Percentiles rank a stretch among this genome's conserved stretches.
These are phyloP conservation scores for Drosophila sordidapex DNA, from an alignment of 2,888 invertebrate species.

Conservation along the genomic window DNA sequence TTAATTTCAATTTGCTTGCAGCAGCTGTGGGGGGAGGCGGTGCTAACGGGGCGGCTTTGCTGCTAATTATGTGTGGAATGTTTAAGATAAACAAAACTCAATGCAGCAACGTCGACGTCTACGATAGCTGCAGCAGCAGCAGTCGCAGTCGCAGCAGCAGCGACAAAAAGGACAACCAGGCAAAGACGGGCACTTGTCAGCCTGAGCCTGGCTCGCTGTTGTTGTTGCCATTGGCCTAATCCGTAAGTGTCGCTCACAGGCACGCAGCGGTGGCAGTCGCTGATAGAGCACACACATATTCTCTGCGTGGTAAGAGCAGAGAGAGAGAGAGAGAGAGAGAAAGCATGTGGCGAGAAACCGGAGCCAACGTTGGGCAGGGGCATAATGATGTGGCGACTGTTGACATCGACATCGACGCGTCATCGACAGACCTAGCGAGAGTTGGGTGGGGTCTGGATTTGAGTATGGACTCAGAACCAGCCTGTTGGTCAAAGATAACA, in stretches of 20 bases:
- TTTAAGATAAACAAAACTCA: conserved; percentile 76
- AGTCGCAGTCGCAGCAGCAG: conserved; percentile 23
- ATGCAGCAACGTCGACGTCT: conserved; percentile 51
- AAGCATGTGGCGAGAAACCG: conserved; percentile 22
- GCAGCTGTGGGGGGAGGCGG: conserved; percentile 27
- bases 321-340: not conserved
- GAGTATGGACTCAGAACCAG: conserved; percentile 42
- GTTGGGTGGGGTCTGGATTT: not conserved
- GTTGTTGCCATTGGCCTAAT: conserved; percentile 68
- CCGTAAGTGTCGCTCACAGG: conserved; percentile 78
- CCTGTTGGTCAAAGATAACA: conserved; percentile 84
- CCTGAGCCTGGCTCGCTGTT: conserved; percentile 29
- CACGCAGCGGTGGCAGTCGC: conserved; percentile 73
- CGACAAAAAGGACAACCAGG: conserved; percentile 66
- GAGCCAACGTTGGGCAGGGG: conserved; percentile 33
- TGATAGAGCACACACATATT: conserved; percentile 72
- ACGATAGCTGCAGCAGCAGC: conserved; percentile 18
- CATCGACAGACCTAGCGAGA: conserved; percentile 61
- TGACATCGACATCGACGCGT: conserved; percentile 69
- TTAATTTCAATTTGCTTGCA: conserved; percentile 82
- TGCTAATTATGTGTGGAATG: conserved; percentile 80
- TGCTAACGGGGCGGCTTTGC: conserved; percentile 56
- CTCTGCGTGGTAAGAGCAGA: not conserved
- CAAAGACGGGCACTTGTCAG: conserved; percentile 69
- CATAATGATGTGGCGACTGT: conserved; percentile 68